Conservation (phyloP, 2,113 vertebrate genomes). For the Misgurnus anguillicaudatus region DNA sequence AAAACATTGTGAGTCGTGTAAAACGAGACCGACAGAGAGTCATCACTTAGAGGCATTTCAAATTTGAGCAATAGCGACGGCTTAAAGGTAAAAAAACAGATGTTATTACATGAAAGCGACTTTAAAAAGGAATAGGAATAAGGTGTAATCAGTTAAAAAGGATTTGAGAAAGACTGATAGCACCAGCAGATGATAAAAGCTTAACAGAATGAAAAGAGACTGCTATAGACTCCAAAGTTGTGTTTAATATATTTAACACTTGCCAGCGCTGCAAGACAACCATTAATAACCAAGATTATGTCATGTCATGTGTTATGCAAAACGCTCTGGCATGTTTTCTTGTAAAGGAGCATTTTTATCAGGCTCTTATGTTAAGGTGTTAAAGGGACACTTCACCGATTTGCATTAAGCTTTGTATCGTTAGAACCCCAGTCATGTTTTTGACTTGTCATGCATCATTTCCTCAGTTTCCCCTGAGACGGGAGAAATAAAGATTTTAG, state of each 20-base stretch:
- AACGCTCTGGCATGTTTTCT: background rate
- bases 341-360: too few species aligned
- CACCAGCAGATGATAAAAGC: conserved; percentile 44
- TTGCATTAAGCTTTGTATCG: too few species aligned
- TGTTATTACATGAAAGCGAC: conserved; percentile 36
- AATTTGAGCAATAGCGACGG: conserved; percentile 27
- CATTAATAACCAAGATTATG: background rate
- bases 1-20: conserved; percentile 12
- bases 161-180: conserved; percentile 39
- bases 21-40: conserved; percentile 20
- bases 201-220: conserved; percentile 15
- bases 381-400: too few species aligned
- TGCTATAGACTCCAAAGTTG: background rate
- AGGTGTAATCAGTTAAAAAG: conserved; percentile 45
- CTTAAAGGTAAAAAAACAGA: conserved; percentile 8
- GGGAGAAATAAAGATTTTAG: too few species aligned
- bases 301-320: too few species aligned
- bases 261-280: background rate
- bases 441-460: too few species aligned
- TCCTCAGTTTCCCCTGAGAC: too few species aligned
- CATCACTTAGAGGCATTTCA: conserved; percentile 34
- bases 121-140: conserved; percentile 33
- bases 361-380: too few species aligned
- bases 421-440: too few species aligned
- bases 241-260: conserved; percentile 31